Base-by-base conservation (phyloP, 2,797 vertebrate species). In the Pantherophis alleghaniensis region DNA sequence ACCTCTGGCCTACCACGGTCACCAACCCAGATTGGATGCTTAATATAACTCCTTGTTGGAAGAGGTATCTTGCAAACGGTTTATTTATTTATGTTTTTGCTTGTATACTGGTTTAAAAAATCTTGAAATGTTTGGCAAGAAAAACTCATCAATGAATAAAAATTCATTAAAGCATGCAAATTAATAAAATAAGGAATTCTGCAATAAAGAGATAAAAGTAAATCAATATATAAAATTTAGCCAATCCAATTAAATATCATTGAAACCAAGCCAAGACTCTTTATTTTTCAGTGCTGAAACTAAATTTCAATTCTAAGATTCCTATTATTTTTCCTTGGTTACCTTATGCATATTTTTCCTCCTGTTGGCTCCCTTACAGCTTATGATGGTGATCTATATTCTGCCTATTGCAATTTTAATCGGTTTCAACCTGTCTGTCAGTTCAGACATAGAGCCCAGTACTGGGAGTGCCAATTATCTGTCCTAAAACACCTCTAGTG, bases 401-500 rank as follows among this genome's bases (percentile, higher is more conserved):
- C 20, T 87, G 83, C 56, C 63, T 61, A n/a, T 42, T 89, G 53
- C 32, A 79, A 90, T 90, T 61, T 88, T 83, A 79, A 83, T 26
- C 83, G 90, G 95, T 90, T 90, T 96, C 90, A 26, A 69, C 91
- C 89, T 87, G 69, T 92, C 87, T 90, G 32, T 94, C 94, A 89
- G 92, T 93, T 92, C 47, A 94, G 90, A 83, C 93, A 93, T 86
- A 7, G 26, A n/a, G 61, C 28, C 86, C 93, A 91, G 59, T 89
- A 16, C 51, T 83, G 28, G 42, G 86, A 59, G 26, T 93, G 57
- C 66, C 90, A 86, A 88, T 91, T 93, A 89, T 12, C 24, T 91
- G n/a, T 56, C 47, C 55, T 60, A 74, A 87, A 91, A 91, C 37
- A 79, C 5, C 28, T 66, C 61, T 66, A n/a, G 11, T n/a, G 11